phyloP scores from a whole-genome alignment of 2,113 vertebrate species.

The Rhodinocichla rosea region DNA sequence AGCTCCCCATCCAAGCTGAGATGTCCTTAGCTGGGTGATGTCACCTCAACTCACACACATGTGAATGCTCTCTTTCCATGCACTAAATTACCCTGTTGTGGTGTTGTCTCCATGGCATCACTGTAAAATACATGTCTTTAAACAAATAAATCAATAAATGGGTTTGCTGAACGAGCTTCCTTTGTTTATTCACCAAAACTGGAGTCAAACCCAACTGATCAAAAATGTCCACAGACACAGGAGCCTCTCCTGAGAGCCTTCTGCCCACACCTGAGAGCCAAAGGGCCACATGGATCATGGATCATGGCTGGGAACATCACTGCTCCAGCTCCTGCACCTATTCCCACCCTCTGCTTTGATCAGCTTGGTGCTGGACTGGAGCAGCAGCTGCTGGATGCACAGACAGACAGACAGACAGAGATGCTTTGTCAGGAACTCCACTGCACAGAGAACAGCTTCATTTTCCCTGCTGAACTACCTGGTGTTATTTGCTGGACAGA shows the following conservation, averaged over 20 bases:
- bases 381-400: not conserved
- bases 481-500: not conserved
- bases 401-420: not conserved
- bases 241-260: not conserved
- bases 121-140: conserved; percentile 28
- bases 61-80: not conserved
- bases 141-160: conserved; percentile 13
- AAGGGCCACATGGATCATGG: accelerated
- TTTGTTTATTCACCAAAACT: conserved; percentile 2
- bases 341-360: not conserved
- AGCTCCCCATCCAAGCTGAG: not conserved
- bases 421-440: not conserved
- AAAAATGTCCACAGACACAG: not conserved
- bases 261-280: not conserved
- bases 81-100: not conserved
- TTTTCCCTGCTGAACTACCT: not conserved
- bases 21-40: not conserved
- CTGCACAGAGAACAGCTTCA: not conserved
- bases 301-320: accelerated
- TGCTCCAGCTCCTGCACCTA: accelerated
- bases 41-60: not conserved
- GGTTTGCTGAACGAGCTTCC: conserved; percentile 30
- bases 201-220: not conserved
- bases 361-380: not conserved
- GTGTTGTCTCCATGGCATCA: conserved; percentile 1